Evolutionary conservation across 1,140 invertebrate genomes (phyloP), one percentile per base, ranked within the genome.

Genomic region (Drosophila pruinosa): DNA sequence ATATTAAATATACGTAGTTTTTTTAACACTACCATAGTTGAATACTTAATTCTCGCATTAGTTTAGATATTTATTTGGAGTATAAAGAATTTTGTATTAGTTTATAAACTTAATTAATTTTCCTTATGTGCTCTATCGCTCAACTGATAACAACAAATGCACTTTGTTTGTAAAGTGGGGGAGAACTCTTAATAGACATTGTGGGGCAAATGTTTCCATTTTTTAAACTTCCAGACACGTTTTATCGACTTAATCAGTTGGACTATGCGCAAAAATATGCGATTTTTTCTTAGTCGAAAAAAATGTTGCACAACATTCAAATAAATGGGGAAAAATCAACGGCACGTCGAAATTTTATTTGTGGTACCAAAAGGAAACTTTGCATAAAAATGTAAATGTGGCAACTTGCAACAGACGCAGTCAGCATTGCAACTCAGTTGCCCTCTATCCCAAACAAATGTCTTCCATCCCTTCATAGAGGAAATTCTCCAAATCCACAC

Each of bases 221-320:
- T 53, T 52, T 76, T 63, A 56, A 78, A 67, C 31, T 75, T 77
- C 53, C 50, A 72, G 75, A 75, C 81, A 81, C 81, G 77, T 86
- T 74, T 65, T 62, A 58, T 72, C 63, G 62, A 75, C 77, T 85
- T 86, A 86, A 86, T 86, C 77, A 78, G 45, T 36, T 65, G 36
- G 48, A 31, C 34, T 22, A 43, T 22, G 10, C 2, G 26, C 72
- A 59, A 48, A 17, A 53, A 28, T 22, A 56, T 19, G 2, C 0
- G 28, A 17, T 41, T 70, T 67, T 61, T 36, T 36, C 28, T 6
- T 43, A 10, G 36, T 56, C 74, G 31, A 38, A 43, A 65, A 80
- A 72, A 67, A 61, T 65, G 64, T 48, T 70, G 67, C 79, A 74
- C 48, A 79, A 54, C 61, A 73, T 75, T 61, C 24, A 39, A 65